Percentiles rank a stretch among this genome's conserved stretches.
Conservation (phyloP, 2,797 vertebrate genomes). For the Corythornis leucogaster region DNA sequence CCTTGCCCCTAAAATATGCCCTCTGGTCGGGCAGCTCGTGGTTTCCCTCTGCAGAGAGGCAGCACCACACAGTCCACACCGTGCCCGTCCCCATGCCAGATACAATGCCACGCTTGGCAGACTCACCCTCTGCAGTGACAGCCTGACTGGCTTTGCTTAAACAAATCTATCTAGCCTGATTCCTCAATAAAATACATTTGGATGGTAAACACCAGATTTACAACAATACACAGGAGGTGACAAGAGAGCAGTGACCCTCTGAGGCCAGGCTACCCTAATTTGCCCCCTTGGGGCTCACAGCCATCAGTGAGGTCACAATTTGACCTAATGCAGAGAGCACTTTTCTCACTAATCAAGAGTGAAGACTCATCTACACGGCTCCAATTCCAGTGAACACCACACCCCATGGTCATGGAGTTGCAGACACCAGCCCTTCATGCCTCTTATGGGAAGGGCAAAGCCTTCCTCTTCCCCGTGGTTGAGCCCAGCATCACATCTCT, state of each 20-base stretch:
- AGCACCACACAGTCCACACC: not conserved
- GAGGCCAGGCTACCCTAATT: accelerated
- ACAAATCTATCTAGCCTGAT: slow-evolving; percentile 24
- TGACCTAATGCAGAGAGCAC: not conserved
- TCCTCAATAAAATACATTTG: not conserved
- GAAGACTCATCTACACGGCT: not conserved
- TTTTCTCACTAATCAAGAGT: not conserved
- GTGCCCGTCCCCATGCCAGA: no score
- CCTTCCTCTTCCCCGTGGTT: not conserved
- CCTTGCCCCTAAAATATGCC: not conserved
- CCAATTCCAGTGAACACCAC: not conserved
- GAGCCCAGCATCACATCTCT: not conserved
- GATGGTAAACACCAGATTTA: not conserved
- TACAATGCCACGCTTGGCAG: no score
- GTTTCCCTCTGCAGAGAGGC: not conserved
- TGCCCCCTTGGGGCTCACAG: not conserved
- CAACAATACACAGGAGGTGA: not conserved
- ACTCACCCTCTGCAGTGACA: not conserved
- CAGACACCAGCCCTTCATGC: not conserved
- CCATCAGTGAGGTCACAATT: not conserved
- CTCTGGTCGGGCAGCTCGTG: not conserved
- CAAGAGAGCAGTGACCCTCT: not conserved
- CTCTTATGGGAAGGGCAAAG: not conserved
- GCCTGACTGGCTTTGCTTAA: not conserved
- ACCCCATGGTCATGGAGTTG: not conserved